Evolutionary conservation across 2,888 invertebrate species (phyloP).

Genomic region (Drosophila borealis): DNA sequence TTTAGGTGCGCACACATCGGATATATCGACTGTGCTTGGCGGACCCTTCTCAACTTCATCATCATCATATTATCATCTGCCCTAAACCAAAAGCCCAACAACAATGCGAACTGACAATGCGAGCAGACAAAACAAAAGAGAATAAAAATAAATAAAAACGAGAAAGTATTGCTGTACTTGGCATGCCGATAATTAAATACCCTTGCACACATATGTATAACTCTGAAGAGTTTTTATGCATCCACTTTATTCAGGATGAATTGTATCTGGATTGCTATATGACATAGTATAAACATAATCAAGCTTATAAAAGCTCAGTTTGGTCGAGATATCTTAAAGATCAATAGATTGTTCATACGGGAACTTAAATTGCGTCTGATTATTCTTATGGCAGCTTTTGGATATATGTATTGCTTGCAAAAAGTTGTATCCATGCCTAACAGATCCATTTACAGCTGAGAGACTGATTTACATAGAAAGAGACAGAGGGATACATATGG

Average conservation of each 20-base stretch:
- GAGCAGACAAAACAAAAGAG: constrained; percentile 55
- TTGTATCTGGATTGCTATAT: too few species aligned
- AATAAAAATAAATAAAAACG: constrained; percentile 25
- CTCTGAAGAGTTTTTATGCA: too few species aligned
- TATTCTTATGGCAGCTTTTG: too few species aligned
- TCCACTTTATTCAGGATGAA: too few species aligned
- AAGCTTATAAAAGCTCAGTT: too few species aligned
- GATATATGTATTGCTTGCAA: too few species aligned
- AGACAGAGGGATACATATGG: not conserved
- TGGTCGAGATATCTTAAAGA: too few species aligned
- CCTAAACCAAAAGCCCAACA: constrained; percentile 39
- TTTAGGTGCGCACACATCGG: constrained; percentile 56
- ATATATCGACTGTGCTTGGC: constrained; percentile 47
- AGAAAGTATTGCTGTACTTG: not conserved
- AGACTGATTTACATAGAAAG: not conserved
- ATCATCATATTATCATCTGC: constrained; percentile 70
- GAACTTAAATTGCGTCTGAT: too few species aligned
- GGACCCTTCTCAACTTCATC: constrained; percentile 79
- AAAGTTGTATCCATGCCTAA: too few species aligned
- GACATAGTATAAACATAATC: too few species aligned
- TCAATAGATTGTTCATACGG: too few species aligned
- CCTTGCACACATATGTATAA: not conserved
- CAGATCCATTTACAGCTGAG: too few species aligned
- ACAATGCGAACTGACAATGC: constrained; percentile 74
- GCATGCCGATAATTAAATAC: not conserved